Evolutionary conservation across 2,113 vertebrate species (phyloP), one percentile per base, ranked within the genome.

Genomic region (Fukomys damarensis): DNA sequence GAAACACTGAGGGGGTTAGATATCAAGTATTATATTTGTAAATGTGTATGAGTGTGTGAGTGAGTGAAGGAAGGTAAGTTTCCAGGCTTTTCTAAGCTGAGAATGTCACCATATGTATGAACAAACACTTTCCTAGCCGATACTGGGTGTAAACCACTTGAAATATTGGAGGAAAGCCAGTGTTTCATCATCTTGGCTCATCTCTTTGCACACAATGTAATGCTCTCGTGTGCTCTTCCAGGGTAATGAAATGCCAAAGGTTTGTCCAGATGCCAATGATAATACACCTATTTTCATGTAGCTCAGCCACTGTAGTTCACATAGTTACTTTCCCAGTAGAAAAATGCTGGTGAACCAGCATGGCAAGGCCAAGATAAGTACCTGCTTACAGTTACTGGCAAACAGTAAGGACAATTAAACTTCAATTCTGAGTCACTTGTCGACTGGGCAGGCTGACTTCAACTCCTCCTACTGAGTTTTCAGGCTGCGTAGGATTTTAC

Each of bases 101-200:
- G 97, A 98, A 97, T 98, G 94, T 98, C 97, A 97, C 89, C 96
- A 95, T 98, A 95, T 93, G 85, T 97, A 96, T 96, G 97, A 97
- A 72, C 84, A 97, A 93, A 90, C 90, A 49, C 86, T 70, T 93
- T 94, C 22, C 54, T 96, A 97, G 97, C 95, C 93, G 97, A 97
- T 98, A 97, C 97, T 98, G 98, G 98, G 98, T 97, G 98, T 98
- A 97, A 98, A 96, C 97, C 17, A 10, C 91, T 98, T 89, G 93
- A 98, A 91, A 95, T 98, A 94, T 98, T 98, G 98, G 98, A 97
- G 96, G 26, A 74, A 41, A 95, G 97, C 97, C 98, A 98, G 89
- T 66, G 92, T 98, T 98, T 98, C 98, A 97, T 98, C 98, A 98
- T 96, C 96, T 32, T 74, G 12, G 97, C 97, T 94, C 74, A 88